Evolutionary conservation across 2,113 vertebrate species (phyloP), one percentile per base, ranked within the genome.

Genomic region (Chloroceryle aenea): DNA sequence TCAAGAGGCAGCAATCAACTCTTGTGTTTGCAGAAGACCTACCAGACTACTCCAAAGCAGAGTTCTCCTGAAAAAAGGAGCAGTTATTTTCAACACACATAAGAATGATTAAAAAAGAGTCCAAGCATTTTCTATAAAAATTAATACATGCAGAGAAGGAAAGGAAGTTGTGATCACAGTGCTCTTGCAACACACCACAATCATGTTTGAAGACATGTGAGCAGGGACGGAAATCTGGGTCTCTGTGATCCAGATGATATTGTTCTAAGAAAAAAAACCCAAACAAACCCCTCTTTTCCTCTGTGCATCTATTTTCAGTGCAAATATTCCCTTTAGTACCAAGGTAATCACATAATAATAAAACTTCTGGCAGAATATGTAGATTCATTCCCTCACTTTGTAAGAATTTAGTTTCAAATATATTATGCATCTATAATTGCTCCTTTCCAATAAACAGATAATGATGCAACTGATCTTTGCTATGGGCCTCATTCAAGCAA

Each of bases 371-470:
- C 19, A 32, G 30, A 43, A 34, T 23, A 48, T 16, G 22, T 34
- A 55, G 34, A 75, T 75, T 63, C 19, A 75, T 75, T 63, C 19
- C 26, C 23, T 58, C 55, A 67, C 4, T 27, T 72, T 56, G 17
- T 45, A 73, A 77, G 59, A 73, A 89, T 73, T 85, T 59, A 90
- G n/a, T 15, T 85, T 43, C 50, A 80, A 73, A 69, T 26, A 18
- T 14, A 58, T 52, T 21, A 74, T 2, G 14, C 15, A 55, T 78
- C 76, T 63, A 3, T 36, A 85, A 80, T 25, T 47, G 32, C 23
- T 87, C 45, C 50, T 32, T 84, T 89, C 52, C 64, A 81, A 63
- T 34, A 69, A 86, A n/a, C 20, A 78, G 52, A 88, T 71, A 88
- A 86, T 2, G 1, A 80, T 73, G 50, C 22, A 69, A 58, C 30